Conservation (phyloP, 2,888 invertebrate species). For the Argynnis bischoffii region DNA sequence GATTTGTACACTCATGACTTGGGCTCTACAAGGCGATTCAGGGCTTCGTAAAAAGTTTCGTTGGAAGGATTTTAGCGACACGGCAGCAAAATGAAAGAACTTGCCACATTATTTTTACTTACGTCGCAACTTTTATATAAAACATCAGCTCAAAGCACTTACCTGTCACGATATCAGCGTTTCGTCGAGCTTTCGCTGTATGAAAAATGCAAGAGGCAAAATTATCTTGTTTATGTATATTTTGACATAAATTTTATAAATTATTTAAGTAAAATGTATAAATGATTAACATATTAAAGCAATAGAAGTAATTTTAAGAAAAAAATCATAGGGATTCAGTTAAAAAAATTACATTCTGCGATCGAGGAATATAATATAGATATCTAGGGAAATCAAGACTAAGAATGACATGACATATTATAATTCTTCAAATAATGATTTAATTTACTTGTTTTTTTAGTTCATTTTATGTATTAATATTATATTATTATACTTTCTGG, state of each 20-base stretch:
- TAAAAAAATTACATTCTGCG: no score
- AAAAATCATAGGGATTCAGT: no score
- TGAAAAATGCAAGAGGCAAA: constrained; percentile 17
- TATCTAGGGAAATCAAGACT: no score
- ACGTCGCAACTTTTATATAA: constrained; percentile 47
- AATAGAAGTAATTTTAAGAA: no score
- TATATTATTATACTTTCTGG: no score
- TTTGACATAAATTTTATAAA: constrained; percentile 8
- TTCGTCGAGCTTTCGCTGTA: constrained; percentile 3
- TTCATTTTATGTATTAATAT: no score
- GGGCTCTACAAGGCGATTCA: constrained; percentile 30
- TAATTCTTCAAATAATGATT: no score
- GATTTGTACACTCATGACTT: constrained; percentile 23
- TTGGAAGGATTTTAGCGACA: constrained; percentile 50
- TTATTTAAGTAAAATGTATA: not conserved
- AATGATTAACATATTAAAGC: not conserved
- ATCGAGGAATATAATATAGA: no score
- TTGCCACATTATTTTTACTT: constrained; percentile 58
- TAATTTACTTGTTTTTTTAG: no score
- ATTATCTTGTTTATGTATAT: constrained; percentile 16
- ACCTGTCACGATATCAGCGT: constrained; percentile 20
- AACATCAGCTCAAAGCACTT: constrained; percentile 24
- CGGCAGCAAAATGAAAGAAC: constrained; percentile 59
- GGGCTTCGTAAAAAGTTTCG: constrained; percentile 54
- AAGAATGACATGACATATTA: no score